Evolutionary conservation across 2,113 vertebrate genomes (phyloP).

Genomic region (Centropus unirufus): DNA sequence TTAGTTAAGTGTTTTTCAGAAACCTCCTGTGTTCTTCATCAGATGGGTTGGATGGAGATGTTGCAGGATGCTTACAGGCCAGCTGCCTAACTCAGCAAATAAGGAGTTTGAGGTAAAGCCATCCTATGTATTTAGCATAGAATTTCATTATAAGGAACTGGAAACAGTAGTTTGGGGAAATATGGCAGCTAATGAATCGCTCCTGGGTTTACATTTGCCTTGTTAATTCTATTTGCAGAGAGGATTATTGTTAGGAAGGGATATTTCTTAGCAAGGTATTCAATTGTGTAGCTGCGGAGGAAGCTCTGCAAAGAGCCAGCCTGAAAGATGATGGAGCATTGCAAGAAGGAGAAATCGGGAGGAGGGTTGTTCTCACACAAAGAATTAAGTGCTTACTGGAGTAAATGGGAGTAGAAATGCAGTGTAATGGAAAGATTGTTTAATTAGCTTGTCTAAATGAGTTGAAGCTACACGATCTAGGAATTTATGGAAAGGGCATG

Average conservation of each 20-base stretch:
- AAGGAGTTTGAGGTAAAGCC: background rate
- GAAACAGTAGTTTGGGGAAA: background rate
- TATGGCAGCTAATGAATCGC: background rate
- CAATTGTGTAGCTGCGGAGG: background rate
- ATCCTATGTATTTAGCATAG: background rate
- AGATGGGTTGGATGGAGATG: background rate
- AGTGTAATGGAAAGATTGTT: background rate
- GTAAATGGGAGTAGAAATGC: background rate
- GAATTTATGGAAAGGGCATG: background rate
- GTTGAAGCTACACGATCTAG: background rate
- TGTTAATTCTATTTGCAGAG: conserved; percentile 1
- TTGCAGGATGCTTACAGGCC: background rate
- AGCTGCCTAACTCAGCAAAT: background rate
- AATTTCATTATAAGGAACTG: background rate
- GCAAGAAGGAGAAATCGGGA: background rate
- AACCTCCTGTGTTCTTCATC: background rate
- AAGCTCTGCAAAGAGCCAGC: background rate
- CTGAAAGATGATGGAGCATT: background rate
- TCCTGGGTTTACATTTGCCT: background rate
- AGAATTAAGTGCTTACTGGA: background rate
- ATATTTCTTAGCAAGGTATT: background rate
- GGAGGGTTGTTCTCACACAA: background rate
- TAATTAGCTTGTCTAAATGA: background rate
- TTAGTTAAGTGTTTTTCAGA: background rate
- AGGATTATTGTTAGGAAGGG: background rate